phyloP scores from a whole-genome alignment of 1,140 invertebrate species.

The Conus betulinus region DNA sequence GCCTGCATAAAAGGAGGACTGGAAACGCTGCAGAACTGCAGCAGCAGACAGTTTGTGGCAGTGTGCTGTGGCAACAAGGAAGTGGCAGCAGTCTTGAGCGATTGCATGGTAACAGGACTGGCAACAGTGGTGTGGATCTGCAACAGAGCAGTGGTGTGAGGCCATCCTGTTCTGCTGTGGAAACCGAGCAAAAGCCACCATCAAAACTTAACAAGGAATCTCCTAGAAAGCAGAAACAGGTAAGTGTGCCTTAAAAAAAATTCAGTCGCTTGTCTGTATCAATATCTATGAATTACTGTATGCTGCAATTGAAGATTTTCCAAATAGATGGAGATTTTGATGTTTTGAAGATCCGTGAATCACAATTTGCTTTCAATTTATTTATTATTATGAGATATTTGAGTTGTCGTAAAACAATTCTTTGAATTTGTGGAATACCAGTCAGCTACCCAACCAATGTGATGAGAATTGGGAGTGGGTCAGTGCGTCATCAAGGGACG shows the following conservation, averaged over 20 bases:
- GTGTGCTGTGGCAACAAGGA: neutral
- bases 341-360: too few relatives aligned
- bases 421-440: too few relatives aligned
- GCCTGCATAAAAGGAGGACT: neutral
- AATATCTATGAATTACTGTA: too few relatives aligned
- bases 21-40: neutral
- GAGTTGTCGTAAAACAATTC: too few relatives aligned
- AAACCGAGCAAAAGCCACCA: neutral
- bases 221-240: neutral
- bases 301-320: too few relatives aligned
- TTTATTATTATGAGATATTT: too few relatives aligned
- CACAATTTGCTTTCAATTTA: too few relatives aligned
- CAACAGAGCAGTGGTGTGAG: neutral
- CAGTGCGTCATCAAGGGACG: too few relatives aligned
- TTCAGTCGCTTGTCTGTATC: too few relatives aligned
- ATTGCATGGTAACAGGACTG: neutral
- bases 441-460: too few relatives aligned
- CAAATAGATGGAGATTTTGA: too few relatives aligned
- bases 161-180: neutral
- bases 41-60: neutral
- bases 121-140: neutral
- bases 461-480: too few relatives aligned
- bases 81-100: neutral
- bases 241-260: neutral
- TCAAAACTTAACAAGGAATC: neutral